phyloP scores from a whole-genome alignment of 1,140 invertebrate species.

The Listronotus oregonensis region DNA sequence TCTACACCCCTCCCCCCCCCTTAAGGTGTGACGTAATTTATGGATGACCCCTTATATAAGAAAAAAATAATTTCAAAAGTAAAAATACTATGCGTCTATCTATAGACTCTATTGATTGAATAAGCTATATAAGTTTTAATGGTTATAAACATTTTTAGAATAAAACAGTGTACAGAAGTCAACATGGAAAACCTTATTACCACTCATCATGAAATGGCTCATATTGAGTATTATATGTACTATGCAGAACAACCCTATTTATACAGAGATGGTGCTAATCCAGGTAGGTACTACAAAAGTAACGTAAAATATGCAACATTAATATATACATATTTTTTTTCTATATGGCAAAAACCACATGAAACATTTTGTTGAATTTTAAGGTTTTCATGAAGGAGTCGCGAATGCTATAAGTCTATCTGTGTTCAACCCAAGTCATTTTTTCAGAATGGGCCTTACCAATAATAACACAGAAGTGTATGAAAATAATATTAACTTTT shows the following conservation, averaged over 20 bases:
- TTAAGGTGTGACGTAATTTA: too few relatives aligned
- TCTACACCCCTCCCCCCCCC: too few relatives aligned
- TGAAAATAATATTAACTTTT: slow-evolving; percentile 77
- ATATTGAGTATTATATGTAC: slow-evolving; percentile 83
- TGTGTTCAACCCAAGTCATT: slow-evolving; percentile 73
- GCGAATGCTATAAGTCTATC: slow-evolving; percentile 85
- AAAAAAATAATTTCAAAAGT: too few relatives aligned
- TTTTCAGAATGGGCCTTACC: slow-evolving; percentile 73
- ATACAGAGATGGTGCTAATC: slow-evolving; percentile 79
- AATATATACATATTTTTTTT: too few relatives aligned
- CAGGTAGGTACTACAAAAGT: slow-evolving; percentile 59
- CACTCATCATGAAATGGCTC: slow-evolving; percentile 86
- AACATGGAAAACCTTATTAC: slow-evolving; percentile 80
- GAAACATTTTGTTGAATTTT: slow-evolving; percentile 32
- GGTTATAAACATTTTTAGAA: slow-evolving; percentile 62
- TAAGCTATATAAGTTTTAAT: too few relatives aligned
- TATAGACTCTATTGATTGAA: too few relatives aligned
- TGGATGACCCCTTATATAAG: too few relatives aligned
- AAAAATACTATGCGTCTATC: too few relatives aligned
- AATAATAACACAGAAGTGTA: slow-evolving; percentile 70
- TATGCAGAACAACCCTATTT: slow-evolving; percentile 75
- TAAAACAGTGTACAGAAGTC: slow-evolving; percentile 88
- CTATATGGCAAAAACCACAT: not conserved
- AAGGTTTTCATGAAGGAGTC: slow-evolving; percentile 86
- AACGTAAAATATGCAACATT: too few relatives aligned